Base-by-base conservation (phyloP, 2,888 invertebrate species). In the Drosophila silvestris region DNA sequence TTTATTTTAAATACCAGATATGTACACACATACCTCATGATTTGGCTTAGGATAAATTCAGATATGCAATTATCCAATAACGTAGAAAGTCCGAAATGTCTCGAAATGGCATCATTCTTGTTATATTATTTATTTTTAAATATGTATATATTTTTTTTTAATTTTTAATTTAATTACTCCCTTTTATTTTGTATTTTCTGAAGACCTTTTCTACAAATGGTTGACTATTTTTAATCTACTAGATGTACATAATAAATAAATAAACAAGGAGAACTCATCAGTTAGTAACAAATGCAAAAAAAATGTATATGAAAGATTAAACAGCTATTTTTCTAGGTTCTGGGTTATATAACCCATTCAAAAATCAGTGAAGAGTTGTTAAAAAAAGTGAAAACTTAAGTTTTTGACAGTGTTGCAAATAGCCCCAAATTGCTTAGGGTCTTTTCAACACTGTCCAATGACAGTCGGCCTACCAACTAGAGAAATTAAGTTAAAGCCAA, bases 381-480 rank as follows among this genome's bases (percentile, higher is more conserved):
- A 30, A 10, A 16, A 50, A 47, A 6, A 26, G 2, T 2, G 16
- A 28, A 5, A 28, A n/a, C 12, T 30, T 1, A 0, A 19, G 19
- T 12, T 52, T n/a, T 12, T 14, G 2, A 5, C 14, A 44, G 61
- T 52, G 44, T 19, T 51, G 44, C 3, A 30, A n/a, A 41, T 12
- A 5, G n/a, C 12, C 5, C 33, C 35, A 16, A n/a, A 14, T 12
- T 30, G 2, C n/a, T 14, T 26, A 6, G 12, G 0, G 14, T n/a
- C 6, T 30, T 82, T 56, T 4, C 76, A 82, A 71, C 83, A 75
- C 80, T 75, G 0, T 0, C 0, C 9, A 3, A 28, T 64, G 63
- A 51, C 70, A 79, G 51, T 41, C 28, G 33, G 51, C 1, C 37
- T 26, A 39, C 14, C 39, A 54, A 35, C 51, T 35, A 6, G 32